Percentiles rank a stretch among this genome's conserved stretches.
Conservation (phyloP, 2,797 vertebrate species). For the Myotis findleyi region DNA sequence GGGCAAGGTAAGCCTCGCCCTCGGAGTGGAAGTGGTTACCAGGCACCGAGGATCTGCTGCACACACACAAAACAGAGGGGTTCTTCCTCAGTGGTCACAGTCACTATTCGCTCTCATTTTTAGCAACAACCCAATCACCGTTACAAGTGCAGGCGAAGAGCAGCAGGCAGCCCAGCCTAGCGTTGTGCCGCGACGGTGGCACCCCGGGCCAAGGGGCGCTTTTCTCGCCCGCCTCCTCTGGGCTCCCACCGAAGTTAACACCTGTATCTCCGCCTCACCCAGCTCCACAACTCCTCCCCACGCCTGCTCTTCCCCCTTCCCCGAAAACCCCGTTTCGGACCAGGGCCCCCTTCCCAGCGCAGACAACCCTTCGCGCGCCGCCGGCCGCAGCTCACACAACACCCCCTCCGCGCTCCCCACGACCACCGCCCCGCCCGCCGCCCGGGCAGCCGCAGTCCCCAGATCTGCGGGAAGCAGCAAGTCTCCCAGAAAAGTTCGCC, state of each 20-base stretch:
- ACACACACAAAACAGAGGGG: neutral
- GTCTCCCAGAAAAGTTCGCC: slow-evolving; percentile 74
- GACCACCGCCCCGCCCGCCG: slow-evolving; percentile 29
- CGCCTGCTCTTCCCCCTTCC: neutral
- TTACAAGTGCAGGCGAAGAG: slow-evolving; percentile 53
- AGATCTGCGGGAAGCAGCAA: neutral
- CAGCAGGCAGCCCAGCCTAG: slow-evolving; percentile 43
- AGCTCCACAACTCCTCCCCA: neutral
- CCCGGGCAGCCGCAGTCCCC: neutral
- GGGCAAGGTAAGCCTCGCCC: slow-evolving; percentile 41
- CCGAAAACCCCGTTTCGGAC: neutral
- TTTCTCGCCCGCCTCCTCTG: neutral
- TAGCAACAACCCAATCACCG: slow-evolving; percentile 69
- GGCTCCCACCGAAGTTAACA: slow-evolving; percentile 70
- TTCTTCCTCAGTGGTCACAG: slow-evolving; percentile 64
- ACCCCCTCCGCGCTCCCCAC: neutral
- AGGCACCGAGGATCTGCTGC: slow-evolving; percentile 34
- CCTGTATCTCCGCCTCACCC: slow-evolving; percentile 68
- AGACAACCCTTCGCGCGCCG: neutral
- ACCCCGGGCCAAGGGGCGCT: slow-evolving; percentile 25
- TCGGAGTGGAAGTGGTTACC: neutral
- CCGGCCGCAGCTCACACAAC: neutral
- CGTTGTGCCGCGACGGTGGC: slow-evolving; percentile 53
- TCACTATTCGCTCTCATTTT: slow-evolving; percentile 64
- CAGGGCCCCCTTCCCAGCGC: neutral